phyloP scores from a whole-genome alignment of 2,113 vertebrate species.

The Macrotis lagotis region DNA sequence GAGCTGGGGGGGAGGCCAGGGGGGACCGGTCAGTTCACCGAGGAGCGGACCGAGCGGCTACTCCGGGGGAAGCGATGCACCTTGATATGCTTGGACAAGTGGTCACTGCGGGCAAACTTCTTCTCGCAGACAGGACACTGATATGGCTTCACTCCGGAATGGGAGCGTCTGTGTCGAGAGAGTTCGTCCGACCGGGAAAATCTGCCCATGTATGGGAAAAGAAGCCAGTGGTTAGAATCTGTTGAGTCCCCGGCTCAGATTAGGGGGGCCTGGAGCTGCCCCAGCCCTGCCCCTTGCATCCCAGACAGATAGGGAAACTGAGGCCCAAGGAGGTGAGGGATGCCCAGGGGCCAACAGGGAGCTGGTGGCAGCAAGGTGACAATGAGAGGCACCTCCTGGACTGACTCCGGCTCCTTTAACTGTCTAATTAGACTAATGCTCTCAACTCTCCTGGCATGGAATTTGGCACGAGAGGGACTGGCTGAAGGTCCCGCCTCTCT shows the following conservation, averaged over 20 bases:
- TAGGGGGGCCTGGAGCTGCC: not conserved
- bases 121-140: conserved; percentile 98
- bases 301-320: not conserved
- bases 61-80: conserved; percentile 98
- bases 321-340: not conserved
- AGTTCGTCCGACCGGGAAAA: conserved; percentile 98
- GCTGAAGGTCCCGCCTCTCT: not conserved
- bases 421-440: not conserved
- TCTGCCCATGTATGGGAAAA: conserved; percentile 81
- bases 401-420: not conserved
- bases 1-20: conserved; percentile 36
- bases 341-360: not conserved
- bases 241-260: not conserved
- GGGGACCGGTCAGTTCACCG: conserved; percentile 88
- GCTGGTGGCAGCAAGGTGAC: too few relatives aligned
- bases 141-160: conserved; percentile 98
- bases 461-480: not conserved
- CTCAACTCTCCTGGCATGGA: not conserved
- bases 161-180: conserved; percentile 96
- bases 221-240: not conserved
- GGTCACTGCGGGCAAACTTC: conserved; percentile 98
- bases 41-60: conserved; percentile 89
- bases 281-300: not conserved
- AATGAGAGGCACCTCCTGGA: too few relatives aligned
- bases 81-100: conserved; percentile 99